Evolutionary conservation across 92 coral and sea anemone genomes (phyloP).

Genomic region (Umimayanthus chanpuru): DNA sequence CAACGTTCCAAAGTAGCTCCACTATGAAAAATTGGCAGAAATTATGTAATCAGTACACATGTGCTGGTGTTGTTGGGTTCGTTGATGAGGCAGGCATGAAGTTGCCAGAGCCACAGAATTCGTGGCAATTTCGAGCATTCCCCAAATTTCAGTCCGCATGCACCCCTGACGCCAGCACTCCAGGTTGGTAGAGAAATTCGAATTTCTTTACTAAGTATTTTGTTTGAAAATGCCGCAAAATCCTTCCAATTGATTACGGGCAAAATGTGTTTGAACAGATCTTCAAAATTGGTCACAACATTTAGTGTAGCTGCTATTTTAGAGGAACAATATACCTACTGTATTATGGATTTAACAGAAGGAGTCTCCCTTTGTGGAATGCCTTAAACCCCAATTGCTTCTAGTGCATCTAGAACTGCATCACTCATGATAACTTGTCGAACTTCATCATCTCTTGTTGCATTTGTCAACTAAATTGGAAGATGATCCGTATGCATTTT

Average conservation of each 20-base stretch:
- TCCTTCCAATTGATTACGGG: conserved; percentile 52
- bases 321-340: conserved; percentile 41
- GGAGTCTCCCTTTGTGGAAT: conserved; percentile 54
- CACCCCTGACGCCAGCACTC: conserved; percentile 61
- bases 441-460: conserved; percentile 64
- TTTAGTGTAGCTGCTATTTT: conserved; percentile 49
- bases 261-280: conserved; percentile 23
- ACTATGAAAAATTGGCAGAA: conserved; percentile 54
- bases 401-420: conserved; percentile 60
- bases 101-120: conserved; percentile 60
- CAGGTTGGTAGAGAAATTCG: conserved; percentile 57
- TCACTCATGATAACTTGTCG: conserved; percentile 53
- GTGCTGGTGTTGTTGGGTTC: conserved; percentile 63
- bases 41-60: conserved; percentile 62
- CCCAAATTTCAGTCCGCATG: conserved; percentile 44
- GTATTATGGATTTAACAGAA: conserved; percentile 55
- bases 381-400: conserved; percentile 56
- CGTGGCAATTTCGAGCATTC: conserved; percentile 4
- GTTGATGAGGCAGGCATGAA: conserved; percentile 47
- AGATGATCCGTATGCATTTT: neutral
- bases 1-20: no score
- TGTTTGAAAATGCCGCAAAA: conserved; percentile 61
- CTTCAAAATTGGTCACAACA: conserved; percentile 40
- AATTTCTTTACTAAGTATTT: conserved; percentile 41
- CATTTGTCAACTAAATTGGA: conserved; percentile 48